These are phyloP conservation scores for Scrobipalpa atriplicella DNA, from an alignment of 2,888 invertebrate species.

Conservation along the genomic window DNA sequence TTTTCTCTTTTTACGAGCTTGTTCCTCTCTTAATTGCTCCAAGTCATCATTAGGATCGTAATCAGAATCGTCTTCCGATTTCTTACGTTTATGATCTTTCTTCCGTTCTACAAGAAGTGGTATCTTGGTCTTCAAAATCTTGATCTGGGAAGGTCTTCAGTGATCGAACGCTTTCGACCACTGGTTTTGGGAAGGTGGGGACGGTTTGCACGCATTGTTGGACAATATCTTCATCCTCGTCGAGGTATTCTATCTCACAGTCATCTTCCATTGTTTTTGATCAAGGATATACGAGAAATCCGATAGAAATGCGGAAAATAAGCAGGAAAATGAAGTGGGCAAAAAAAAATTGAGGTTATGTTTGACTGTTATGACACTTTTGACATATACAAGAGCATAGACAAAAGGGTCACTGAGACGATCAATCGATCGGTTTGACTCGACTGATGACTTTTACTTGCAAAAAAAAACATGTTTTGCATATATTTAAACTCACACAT, in stretches of 20 bases:
- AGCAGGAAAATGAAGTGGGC: too few relatives aligned
- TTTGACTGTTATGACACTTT: too few relatives aligned
- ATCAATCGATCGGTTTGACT: too few relatives aligned
- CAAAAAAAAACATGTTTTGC: too few relatives aligned
- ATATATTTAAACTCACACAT: too few relatives aligned
- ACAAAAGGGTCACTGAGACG: too few relatives aligned
- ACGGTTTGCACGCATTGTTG: conserved; percentile 63
- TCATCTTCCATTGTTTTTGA: conserved; percentile 56
- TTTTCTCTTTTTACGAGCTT: conserved; percentile 36
- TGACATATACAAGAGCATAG: too few relatives aligned
- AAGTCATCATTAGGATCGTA: conserved; percentile 62
- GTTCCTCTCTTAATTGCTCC: conserved; percentile 18
- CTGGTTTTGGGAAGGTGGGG: conserved; percentile 9
- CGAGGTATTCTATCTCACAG: conserved; percentile 72
- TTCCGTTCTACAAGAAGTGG: conserved; percentile 53
- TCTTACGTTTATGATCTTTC: conserved; percentile 45
- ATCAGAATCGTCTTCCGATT: conserved; percentile 64
- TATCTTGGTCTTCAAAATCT: conserved; percentile 11
- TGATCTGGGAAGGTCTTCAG: neutral
- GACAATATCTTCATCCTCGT: conserved; percentile 74
- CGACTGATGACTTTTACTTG: too few relatives aligned
- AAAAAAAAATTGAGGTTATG: too few relatives aligned
- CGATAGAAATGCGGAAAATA: too few relatives aligned
- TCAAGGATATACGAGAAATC: neutral
- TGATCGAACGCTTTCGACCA: neutral